Evolutionary conservation across 2,888 invertebrate species (phyloP), one percentile per base, ranked within the genome.

Genomic region (Ectobius pallidus): DNA sequence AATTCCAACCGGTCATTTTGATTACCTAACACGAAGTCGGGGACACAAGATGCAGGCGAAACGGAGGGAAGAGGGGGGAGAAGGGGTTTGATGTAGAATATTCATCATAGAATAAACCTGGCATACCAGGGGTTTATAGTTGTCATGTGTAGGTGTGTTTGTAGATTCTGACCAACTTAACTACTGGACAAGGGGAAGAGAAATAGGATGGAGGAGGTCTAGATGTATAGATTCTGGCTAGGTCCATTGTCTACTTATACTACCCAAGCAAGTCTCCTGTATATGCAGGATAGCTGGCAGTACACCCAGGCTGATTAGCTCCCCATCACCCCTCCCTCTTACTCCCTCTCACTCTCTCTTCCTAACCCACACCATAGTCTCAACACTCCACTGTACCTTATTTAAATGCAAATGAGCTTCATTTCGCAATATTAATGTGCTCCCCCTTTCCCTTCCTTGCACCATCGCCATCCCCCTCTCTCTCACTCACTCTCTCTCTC

Each of bases 321-420:
- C 63, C 63, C 71, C 65, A 70, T 70, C 58, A 69, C 32, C 34
- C 69, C 20, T 27, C 71, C 44, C 32, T 44, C 30, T 27, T 67
- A 25, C 65, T 30, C 73, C 63, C 69, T 25, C 49, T 32, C 58
- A 16, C 68, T 25, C 68, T 18, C 63, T 7, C n/a, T 81, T 81
- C 79, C 79, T 68, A 75, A 75, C 78, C 70, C 78, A 80, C 79
- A 78, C 68, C 65, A 34, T 52, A 30, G 58, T 32, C 73, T 80
- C 79, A 30, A 58, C 46, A 65, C 44, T 65, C 22, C 65, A 27
- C 81, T 79, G 78, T 79, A 88, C 91, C 91, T 92, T 92, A 92
- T 92, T 92, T 92, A 92, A 91, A 92, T 92, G 91, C 90, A 92
- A 92, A 92, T 92, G 91, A 92, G 92, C 91, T 92, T 92, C 91